Evolutionary conservation across 2,888 invertebrate genomes (phyloP).

Genomic region (Gari tellinella): DNA sequence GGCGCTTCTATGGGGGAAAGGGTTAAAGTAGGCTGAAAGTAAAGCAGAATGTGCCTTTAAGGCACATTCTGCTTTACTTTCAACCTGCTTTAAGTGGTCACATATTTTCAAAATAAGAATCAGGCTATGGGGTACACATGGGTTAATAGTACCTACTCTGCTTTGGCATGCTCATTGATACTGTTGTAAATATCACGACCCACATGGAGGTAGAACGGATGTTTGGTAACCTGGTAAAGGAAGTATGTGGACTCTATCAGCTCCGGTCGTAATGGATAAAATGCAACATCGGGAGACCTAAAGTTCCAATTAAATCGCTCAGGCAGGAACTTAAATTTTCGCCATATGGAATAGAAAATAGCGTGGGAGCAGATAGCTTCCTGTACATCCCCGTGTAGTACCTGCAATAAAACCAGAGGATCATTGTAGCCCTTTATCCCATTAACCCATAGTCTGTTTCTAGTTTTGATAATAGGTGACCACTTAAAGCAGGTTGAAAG

Average conservation of each 20-base stretch:
- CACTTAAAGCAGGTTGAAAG: too few species aligned
- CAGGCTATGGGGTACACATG: too few species aligned
- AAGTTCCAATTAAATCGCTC: constrained; percentile 84
- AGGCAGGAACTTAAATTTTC: constrained; percentile 86
- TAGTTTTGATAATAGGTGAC: too few species aligned
- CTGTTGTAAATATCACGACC: constrained; percentile 87
- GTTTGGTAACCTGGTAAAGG: constrained; percentile 88
- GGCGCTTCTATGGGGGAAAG: too few species aligned
- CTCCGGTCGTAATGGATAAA: constrained; percentile 88
- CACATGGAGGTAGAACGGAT: constrained; percentile 89
- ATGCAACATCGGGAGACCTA: constrained; percentile 86
- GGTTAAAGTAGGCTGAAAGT: too few species aligned
- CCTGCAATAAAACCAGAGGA: constrained; percentile 79
- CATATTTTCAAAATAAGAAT: too few species aligned
- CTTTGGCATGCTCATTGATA: constrained; percentile 86
- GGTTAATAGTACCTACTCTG: constrained; percentile 84
- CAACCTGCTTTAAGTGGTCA: too few species aligned
- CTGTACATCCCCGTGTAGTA: constrained; percentile 87
- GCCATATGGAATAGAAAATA: constrained; percentile 88
- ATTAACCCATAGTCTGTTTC: too few species aligned
- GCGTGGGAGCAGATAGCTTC: constrained; percentile 89
- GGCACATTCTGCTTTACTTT: too few species aligned
- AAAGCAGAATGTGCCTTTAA: too few species aligned
- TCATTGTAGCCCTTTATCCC: too few species aligned
- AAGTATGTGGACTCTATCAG: constrained; percentile 88